Conservation (phyloP, 2,888 invertebrate genomes). For the Aspidiotus destructor region DNA sequence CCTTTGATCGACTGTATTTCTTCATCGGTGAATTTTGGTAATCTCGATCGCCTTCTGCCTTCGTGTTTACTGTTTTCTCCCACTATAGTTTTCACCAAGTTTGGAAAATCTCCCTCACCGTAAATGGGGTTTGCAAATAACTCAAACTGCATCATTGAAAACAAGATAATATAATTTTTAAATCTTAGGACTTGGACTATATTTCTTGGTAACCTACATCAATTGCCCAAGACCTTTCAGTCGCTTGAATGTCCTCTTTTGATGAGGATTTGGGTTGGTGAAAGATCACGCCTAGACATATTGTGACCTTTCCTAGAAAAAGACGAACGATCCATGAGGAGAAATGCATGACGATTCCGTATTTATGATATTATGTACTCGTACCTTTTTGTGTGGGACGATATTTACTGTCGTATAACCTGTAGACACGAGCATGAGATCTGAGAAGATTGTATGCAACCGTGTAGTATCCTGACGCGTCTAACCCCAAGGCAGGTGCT, state of each 20-base stretch:
- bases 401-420: conserved; percentile 52
- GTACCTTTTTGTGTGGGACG: conserved; percentile 48
- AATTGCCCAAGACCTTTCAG: conserved; percentile 1
- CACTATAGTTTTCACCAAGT: conserved; percentile 44
- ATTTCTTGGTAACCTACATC: neutral
- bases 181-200: neutral
- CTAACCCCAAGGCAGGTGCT: conserved; percentile 39
- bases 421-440: conserved; percentile 56
- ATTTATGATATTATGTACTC: too few relatives aligned
- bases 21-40: conserved; percentile 45
- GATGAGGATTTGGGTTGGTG: conserved; percentile 10
- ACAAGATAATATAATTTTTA: neutral
- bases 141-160: conserved; percentile 35
- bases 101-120: conserved; percentile 46
- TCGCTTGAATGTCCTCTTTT: conserved; percentile 2
- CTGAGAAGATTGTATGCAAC: conserved; percentile 54
- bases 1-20: conserved; percentile 50
- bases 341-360: neutral
- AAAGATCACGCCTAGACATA: neutral
- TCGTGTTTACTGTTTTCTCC: conserved; percentile 43
- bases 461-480: conserved; percentile 51
- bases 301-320: conserved; percentile 21
- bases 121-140: conserved; percentile 38
- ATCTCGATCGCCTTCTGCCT: conserved; percentile 43
- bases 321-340: neutral